phyloP scores from a whole-genome alignment of 2,888 invertebrate species.

The Trachelus iudaicus region DNA sequence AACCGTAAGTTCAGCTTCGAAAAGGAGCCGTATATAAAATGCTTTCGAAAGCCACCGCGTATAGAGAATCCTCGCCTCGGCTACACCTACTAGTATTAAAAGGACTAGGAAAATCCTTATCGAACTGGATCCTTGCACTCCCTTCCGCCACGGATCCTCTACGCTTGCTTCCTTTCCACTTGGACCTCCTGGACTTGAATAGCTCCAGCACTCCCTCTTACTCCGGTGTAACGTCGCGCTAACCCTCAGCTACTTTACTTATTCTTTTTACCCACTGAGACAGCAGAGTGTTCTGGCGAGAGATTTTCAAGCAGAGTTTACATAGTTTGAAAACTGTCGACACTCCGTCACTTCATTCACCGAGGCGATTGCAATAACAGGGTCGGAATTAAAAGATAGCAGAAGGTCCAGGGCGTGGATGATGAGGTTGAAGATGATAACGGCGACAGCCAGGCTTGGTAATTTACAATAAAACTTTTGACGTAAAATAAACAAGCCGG shows the following conservation, averaged over 20 bases:
- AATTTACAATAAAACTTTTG: background rate
- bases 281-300: background rate
- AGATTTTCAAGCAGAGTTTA: background rate
- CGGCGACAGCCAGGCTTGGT: background rate
- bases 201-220: background rate
- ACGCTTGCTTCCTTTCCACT: background rate
- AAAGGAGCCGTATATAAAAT: background rate
- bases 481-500: background rate
- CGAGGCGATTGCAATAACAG: background rate
- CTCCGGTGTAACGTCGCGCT: background rate
- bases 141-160: background rate
- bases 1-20: background rate
- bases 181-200: background rate
- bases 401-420: background rate
- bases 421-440: background rate
- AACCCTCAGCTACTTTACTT: background rate
- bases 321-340: background rate
- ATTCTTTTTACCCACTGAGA: background rate
- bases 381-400: background rate
- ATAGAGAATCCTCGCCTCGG: background rate
- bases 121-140: background rate
- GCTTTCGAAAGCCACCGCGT: background rate
- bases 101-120: background rate
- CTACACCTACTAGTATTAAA: background rate
- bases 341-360: background rate